Conservation (phyloP, 64 coral and sea anemone genomes). For the Catalaphyllia jardinei region DNA sequence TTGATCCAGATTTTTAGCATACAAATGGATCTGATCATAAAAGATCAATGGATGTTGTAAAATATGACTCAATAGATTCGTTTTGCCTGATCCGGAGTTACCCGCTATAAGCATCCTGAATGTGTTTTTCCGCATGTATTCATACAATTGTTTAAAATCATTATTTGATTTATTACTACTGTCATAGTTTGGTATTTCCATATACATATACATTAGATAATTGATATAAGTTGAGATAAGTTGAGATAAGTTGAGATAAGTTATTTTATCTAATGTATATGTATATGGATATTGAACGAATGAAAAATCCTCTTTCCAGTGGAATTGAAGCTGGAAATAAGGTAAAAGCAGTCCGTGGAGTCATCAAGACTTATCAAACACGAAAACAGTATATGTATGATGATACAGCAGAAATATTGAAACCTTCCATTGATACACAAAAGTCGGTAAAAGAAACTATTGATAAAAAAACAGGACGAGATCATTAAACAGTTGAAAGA, state of each 20-base stretch:
- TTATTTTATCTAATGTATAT: neutral
- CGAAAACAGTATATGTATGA: no score
- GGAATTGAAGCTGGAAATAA: neutral
- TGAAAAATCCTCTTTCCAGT: neutral
- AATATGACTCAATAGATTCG: constrained; percentile 1
- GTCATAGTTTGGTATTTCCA: constrained; percentile 26
- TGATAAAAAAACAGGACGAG: neutral
- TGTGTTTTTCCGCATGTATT: neutral
- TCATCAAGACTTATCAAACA: no score
- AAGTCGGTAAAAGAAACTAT: neutral
- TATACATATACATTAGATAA: neutral
- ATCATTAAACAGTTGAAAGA: no score
- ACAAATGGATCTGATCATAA: constrained; percentile 27
- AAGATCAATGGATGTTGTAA: neutral
- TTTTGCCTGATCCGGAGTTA: neutral
- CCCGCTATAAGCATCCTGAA: constrained; percentile 18
- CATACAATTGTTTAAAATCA: neutral
- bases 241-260: neutral
- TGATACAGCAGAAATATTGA: neutral
- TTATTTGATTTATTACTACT: neutral
- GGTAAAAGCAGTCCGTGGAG: neutral
- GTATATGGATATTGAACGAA: neutral
- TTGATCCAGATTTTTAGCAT: constrained; percentile 24
- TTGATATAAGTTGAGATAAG: neutral
- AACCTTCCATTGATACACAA: neutral